Evolutionary conservation across 2,888 invertebrate species (phyloP).

Genomic region (Cataglyphis cursor): DNA sequence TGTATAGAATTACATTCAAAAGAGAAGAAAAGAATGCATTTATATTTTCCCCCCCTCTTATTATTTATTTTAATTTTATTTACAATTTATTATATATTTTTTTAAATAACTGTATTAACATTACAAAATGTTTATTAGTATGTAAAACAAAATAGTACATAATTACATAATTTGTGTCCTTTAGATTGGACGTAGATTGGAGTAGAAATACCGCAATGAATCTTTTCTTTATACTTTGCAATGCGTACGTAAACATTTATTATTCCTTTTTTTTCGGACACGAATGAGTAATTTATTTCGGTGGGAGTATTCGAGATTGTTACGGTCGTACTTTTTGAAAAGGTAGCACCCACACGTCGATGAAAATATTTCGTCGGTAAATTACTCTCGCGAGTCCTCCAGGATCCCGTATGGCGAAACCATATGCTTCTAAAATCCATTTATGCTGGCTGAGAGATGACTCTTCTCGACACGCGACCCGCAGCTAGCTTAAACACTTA

Average conservation of each 20-base stretch:
- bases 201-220: not conserved
- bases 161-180: not conserved
- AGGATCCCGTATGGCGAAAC: slow-evolving; percentile 73
- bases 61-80: not conserved
- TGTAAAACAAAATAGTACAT: not conserved
- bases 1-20: not conserved
- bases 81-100: not conserved
- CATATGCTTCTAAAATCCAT: slow-evolving; percentile 79
- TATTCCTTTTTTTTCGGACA: not conserved
- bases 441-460: slow-evolving; percentile 81
- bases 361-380: slow-evolving; percentile 48
- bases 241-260: not conserved
- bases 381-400: slow-evolving; percentile 68
- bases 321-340: not conserved
- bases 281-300: slow-evolving; percentile 21
- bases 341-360: slow-evolving; percentile 32
- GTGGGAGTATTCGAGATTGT: not conserved
- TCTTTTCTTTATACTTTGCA: not conserved
- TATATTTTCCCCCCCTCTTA: not conserved
- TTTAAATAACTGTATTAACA: not conserved
- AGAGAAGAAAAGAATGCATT: not conserved
- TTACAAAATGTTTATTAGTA: not conserved
- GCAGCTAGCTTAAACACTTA: slow-evolving; percentile 78
- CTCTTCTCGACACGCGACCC: slow-evolving; percentile 82
- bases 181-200: not conserved